These are phyloP conservation scores for Rhamphomyia laevipes DNA, from an alignment of 2,888 invertebrate genomes.

Conservation along the genomic window DNA sequence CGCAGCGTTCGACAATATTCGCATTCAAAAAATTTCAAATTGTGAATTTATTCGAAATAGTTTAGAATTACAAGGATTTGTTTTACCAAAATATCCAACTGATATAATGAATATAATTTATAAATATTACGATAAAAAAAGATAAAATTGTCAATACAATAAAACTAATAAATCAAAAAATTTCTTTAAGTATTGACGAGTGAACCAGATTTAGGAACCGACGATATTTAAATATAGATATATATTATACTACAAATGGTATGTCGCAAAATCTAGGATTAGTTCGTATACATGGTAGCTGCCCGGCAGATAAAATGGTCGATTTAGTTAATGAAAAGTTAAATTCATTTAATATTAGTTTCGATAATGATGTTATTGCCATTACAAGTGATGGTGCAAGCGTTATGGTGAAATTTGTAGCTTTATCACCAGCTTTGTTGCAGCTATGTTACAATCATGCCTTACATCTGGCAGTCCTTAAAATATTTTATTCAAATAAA, in stretches of 20 bases:
- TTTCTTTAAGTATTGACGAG: background rate
- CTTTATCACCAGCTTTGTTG: background rate
- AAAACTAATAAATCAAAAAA: background rate
- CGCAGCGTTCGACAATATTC: background rate
- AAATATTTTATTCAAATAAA: slow-evolving; percentile 2
- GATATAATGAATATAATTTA: slow-evolving; percentile 2
- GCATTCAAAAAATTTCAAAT: background rate
- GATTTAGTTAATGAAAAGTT: background rate
- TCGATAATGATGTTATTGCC: slow-evolving; percentile 3
- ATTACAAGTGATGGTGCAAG: slow-evolving; percentile 2
- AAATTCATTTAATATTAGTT: background rate
- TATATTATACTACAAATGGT: background rate
- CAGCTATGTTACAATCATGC: slow-evolving; percentile 1
- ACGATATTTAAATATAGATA: background rate
- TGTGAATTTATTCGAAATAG: slow-evolving; percentile 1
- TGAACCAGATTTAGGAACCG: background rate
- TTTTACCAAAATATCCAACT: slow-evolving; percentile 1
- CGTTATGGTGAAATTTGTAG: slow-evolving; percentile 1
- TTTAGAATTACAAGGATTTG: background rate
- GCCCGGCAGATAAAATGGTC: slow-evolving; percentile 1
- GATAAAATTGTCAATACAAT: background rate
- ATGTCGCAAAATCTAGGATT: background rate
- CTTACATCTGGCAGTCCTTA: background rate
- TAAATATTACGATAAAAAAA: background rate
- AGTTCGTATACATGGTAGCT: slow-evolving; percentile 1